These are phyloP conservation scores for Poecilus cupreus DNA, from an alignment of 2,888 invertebrate species.

Conservation along the genomic window DNA sequence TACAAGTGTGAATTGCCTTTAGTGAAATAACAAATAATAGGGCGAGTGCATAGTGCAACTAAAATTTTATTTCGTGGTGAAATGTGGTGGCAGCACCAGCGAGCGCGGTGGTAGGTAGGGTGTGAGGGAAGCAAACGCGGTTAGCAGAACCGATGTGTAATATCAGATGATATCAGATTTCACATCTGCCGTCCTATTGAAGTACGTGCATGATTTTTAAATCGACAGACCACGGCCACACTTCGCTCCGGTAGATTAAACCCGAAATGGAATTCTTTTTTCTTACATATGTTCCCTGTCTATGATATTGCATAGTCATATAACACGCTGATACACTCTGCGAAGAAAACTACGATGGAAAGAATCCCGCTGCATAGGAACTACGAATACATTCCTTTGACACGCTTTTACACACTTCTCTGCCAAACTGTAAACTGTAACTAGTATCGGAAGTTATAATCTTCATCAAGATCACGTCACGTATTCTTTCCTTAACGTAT, in stretches of 20 bases:
- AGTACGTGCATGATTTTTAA: conserved; percentile 70
- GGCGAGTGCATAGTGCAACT: neutral
- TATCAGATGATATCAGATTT: conserved; percentile 59
- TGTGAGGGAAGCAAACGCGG: conserved; percentile 27
- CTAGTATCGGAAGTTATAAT: no score
- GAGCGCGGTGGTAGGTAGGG: neutral
- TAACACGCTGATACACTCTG: conserved; percentile 61
- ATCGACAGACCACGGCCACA: conserved; percentile 64
- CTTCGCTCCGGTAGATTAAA: conserved; percentile 66
- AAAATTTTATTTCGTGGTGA: conserved; percentile 21
- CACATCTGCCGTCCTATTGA: conserved; percentile 69
- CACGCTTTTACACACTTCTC: no score
- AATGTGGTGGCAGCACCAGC: conserved; percentile 1
- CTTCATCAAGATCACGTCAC: no score
- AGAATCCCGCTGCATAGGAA: no score
- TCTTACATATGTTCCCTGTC: conserved; percentile 68
- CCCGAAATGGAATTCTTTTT: conserved; percentile 68
- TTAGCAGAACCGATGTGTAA: conserved; percentile 45
- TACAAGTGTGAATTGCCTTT: no score
- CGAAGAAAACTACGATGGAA: neutral
- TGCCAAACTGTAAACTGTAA: no score
- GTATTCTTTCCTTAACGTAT: no score
- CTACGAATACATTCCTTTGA: no score
- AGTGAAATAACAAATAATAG: no score
- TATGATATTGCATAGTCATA: conserved; percentile 66